phyloP scores from a whole-genome alignment of 2,797 vertebrate species.

The Luscinia luscinia region DNA sequence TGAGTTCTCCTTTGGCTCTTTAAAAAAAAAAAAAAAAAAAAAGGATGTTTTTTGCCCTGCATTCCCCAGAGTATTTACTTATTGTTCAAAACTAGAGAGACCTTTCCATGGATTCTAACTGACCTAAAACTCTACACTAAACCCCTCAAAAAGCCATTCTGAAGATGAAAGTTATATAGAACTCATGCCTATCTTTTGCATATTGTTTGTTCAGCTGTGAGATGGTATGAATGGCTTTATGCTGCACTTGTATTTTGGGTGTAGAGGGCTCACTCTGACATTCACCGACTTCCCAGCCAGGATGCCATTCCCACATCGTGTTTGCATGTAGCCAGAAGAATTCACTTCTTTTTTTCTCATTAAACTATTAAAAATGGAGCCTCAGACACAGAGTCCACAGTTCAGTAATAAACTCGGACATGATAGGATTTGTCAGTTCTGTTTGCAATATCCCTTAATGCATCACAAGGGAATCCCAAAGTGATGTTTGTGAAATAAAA shows the following conservation, averaged over 20 bases:
- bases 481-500: neutral
- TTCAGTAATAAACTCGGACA: neutral
- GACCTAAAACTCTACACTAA: neutral
- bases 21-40: too few relatives aligned
- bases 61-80: neutral
- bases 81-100: neutral
- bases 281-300: neutral
- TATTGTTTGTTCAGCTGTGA: constrained; percentile 60
- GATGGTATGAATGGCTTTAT: neutral
- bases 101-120: neutral
- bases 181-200: constrained; percentile 8
- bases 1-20: neutral
- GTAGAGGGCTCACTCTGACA: neutral
- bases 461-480: neutral
- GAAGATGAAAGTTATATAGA: neutral
- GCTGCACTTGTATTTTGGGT: constrained; percentile 18
- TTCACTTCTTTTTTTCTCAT: neutral
- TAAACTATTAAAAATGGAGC: neutral
- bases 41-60: neutral
- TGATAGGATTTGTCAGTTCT: neutral
- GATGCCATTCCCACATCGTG: neutral
- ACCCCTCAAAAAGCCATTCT: neutral
- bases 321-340: neutral
- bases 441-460: neutral
- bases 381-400: neutral